Evolutionary conservation across 2,888 invertebrate genomes (phyloP).

Genomic region (Pteria penguin): DNA sequence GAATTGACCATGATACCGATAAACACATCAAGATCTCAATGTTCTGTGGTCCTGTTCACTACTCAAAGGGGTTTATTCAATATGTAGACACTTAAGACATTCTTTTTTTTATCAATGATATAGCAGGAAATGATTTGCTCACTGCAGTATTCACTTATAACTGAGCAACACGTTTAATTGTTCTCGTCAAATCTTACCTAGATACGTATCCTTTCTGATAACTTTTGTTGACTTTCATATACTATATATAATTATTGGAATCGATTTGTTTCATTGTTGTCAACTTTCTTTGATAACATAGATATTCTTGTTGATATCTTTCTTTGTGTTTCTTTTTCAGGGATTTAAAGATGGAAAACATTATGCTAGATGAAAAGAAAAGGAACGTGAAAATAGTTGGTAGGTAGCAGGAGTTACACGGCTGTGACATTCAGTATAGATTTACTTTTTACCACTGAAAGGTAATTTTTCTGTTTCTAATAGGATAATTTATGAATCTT

Average conservation of each 20-base stretch:
- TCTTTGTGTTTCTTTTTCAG: slow-evolving; percentile 79
- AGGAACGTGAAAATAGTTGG: slow-evolving; percentile 88
- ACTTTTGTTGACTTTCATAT: neutral
- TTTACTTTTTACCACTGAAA: too few species aligned
- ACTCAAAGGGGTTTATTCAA: too few species aligned
- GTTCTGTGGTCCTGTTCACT: too few species aligned
- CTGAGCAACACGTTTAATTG: neutral
- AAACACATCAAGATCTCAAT: too few species aligned
- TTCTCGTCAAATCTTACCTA: neutral
- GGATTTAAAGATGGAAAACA: slow-evolving; percentile 90
- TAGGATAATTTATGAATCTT: neutral
- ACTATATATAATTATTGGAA: neutral
- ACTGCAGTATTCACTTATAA: neutral
- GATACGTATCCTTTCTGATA: neutral
- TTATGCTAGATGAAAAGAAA: slow-evolving; percentile 86
- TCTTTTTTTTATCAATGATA: neutral
- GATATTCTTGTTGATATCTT: neutral
- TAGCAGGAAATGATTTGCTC: neutral
- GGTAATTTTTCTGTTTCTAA: neutral
- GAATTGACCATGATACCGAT: too few species aligned
- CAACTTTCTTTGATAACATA: neutral
- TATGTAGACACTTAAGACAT: too few species aligned
- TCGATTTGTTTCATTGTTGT: neutral
- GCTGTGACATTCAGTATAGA: too few species aligned
- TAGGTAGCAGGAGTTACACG: slow-evolving; percentile 74